Evolutionary conservation across 2,888 invertebrate species (phyloP), one percentile per base, ranked within the genome.

Genomic region (Pemphredon lugubris): DNA sequence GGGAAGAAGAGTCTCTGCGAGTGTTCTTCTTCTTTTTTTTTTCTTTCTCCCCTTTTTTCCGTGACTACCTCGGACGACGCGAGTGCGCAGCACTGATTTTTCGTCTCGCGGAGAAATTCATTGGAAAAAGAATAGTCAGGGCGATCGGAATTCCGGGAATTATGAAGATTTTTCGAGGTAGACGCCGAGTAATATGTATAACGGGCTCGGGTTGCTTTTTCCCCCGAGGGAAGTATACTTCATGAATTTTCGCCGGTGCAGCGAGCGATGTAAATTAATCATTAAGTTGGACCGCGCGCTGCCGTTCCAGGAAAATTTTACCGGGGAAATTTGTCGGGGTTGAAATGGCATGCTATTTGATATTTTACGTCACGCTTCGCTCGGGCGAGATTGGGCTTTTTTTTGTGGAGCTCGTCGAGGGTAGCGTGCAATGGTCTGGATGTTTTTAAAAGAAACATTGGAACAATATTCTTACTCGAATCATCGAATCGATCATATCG

Each of bases 1-100:
- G 32, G 42, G 9, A 13, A 5, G n/a, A 66, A 16, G 42, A 39
- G 18, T 11, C 3, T 50, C 59, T 44, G 13, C 34, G 32, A 30
- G 11, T 30, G 7, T 6, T 11, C 26, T 13, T 30, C 51, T 13
- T 44, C n/a, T 21, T 26, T 63, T 37, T 16, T 20, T 18, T n/a
- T n/a, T n/a, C n/a, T n/a, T n/a, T n/a, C n/a, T 11, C 26, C 18
- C 21, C 51, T 13, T 44, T 14, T 21, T 26, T 63, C 30, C 14
- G 14, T 18, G 18, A 18, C 7, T 23, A 11, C 18, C 47, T 9
- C 45, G 20, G 30, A 13, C 1, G 9, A 30, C 14, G 18, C 14
- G 58, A 30, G 9, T 9, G 23, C 21, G 42, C 18, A 18, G 26
- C 14, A 16, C 54, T 44, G 20, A 45, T 60, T 60, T 44, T 23